Base-by-base conservation (phyloP, 2,888 invertebrate species). In the Phanerotoma sp. region DNA sequence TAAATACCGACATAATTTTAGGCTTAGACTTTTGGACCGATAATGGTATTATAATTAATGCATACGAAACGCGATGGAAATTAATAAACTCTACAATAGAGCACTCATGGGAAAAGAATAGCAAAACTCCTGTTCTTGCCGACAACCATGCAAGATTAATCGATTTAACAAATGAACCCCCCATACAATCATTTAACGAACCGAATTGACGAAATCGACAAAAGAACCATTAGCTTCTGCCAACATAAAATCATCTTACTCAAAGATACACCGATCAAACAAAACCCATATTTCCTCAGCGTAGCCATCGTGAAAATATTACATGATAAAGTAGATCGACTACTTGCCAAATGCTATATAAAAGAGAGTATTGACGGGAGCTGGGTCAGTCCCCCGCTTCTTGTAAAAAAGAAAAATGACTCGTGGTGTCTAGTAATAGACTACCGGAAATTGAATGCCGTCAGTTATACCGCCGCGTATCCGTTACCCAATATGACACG, bases 391-490 rank as follows among this genome's bases (percentile, higher is more conserved):
- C 51, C 53, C n/a, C 54, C 57, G 3, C 53, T 58, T 1, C 46
- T 58, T 6, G 51, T 41, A 0, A 32, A 46, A 2, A 58, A 59
- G 33, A 42, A 54, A 1, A 58, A 56, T n/a, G 58, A 57, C 5
- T 33, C 41, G 0, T 54, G 49, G 11, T 38, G 60, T 22, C 55
- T 61, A 25, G 57, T 53, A 10, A 32, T 60, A 2, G 56, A 61
- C 15, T 61, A 51, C 21, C 47, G 51, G 1, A 38, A 47, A 7
- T 45, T 61, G 4, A 61, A 61, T 35, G 15, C 35, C 5, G 28
- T 52, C n/a, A 51, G 56, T 1, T 51, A 50, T 7, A 59, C 60
- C 28, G 47, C 59, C 6, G 61, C 58, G 1, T 62, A 63, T 30
- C 63, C 59, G 0, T 13, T 62, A 1, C 60, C 55, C 1, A 18